Percentiles rank a stretch among this genome's conserved stretches.
Conservation (phyloP, 1,140 invertebrate species). For the Hestina assimilis region DNA sequence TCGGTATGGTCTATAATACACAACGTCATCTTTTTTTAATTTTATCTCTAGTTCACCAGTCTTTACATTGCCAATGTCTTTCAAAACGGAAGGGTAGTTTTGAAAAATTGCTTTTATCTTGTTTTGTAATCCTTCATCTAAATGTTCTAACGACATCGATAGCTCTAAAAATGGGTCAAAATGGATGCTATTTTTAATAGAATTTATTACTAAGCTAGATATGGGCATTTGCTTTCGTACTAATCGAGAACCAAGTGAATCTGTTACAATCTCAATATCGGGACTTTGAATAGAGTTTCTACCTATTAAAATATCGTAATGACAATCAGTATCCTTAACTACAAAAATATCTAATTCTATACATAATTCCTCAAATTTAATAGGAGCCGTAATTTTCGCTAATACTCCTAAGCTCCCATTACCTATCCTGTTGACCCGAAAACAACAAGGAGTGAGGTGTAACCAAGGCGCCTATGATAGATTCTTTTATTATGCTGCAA, state of each 20-base stretch:
- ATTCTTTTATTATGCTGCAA: constrained; percentile 29
- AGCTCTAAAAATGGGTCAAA: background rate
- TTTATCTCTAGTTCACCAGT: constrained; percentile 30
- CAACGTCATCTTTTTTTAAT: constrained; percentile 29
- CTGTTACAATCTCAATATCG: constrained; percentile 21
- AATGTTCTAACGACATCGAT: constrained; percentile 4
- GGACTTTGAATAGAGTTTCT: constrained; percentile 12
- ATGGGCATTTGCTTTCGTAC: constrained; percentile 10
- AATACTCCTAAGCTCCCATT: constrained; percentile 6
- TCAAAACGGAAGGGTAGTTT: constrained; percentile 23
- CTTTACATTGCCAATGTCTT: constrained; percentile 22
- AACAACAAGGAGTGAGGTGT: constrained; percentile 3
- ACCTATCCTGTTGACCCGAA: constrained; percentile 20
- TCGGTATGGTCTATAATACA: constrained; percentile 39
- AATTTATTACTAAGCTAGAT: background rate
- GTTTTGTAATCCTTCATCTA: constrained; percentile 12
- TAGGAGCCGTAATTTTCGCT: constrained; percentile 11
- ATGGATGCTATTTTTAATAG: background rate
- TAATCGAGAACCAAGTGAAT: constrained; percentile 19
- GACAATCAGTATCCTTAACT: constrained; percentile 7
- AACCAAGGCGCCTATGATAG: constrained; percentile 17
- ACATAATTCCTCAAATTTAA: constrained; percentile 17
- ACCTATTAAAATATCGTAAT: constrained; percentile 25
- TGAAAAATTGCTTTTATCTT: constrained; percentile 16
- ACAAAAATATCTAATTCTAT: constrained; percentile 28